phyloP scores from a whole-genome alignment of 1,140 invertebrate species.

The Psilanteris sp. region DNA sequence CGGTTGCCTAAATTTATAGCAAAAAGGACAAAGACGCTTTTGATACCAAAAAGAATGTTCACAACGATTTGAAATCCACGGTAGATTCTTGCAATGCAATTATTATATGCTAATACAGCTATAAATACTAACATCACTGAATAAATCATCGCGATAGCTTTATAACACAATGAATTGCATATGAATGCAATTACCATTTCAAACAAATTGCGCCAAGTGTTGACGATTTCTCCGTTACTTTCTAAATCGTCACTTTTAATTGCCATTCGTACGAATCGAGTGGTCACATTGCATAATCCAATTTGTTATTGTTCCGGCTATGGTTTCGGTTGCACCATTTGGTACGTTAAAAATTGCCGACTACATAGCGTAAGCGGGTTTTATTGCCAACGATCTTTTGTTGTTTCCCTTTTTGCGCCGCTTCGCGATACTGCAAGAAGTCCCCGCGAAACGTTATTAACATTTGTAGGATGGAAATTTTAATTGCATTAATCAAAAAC shows the following conservation, averaged over 20 bases:
- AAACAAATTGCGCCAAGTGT: slow-evolving; percentile 59
- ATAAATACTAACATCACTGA: slow-evolving; percentile 44
- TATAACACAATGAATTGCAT: slow-evolving; percentile 34
- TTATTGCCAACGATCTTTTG: slow-evolving; percentile 9
- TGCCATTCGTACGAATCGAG: slow-evolving; percentile 31
- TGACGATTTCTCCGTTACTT: slow-evolving; percentile 56
- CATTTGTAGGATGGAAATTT: slow-evolving; percentile 21
- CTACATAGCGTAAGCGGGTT: no score
- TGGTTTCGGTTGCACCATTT: slow-evolving; percentile 10
- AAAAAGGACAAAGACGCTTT: no score
- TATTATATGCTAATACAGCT: slow-evolving; percentile 44
- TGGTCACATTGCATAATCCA: slow-evolving; percentile 36
- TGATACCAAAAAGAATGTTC: no score
- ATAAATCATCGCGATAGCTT: slow-evolving; percentile 47
- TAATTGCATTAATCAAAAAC: slow-evolving; percentile 13
- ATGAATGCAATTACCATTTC: slow-evolving; percentile 55
- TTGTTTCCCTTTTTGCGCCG: background rate
- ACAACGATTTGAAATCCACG: slow-evolving; percentile 10
- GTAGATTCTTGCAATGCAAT: slow-evolving; percentile 17
- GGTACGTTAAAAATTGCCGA: no score
- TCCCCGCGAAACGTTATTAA: slow-evolving; percentile 1
- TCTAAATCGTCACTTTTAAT: slow-evolving; percentile 60
- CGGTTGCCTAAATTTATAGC: no score
- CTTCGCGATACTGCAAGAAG: background rate
- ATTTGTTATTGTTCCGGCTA: slow-evolving; percentile 41